Base-by-base conservation (phyloP, 2,797 vertebrate genomes). In the Decapterus maruadsi region DNA sequence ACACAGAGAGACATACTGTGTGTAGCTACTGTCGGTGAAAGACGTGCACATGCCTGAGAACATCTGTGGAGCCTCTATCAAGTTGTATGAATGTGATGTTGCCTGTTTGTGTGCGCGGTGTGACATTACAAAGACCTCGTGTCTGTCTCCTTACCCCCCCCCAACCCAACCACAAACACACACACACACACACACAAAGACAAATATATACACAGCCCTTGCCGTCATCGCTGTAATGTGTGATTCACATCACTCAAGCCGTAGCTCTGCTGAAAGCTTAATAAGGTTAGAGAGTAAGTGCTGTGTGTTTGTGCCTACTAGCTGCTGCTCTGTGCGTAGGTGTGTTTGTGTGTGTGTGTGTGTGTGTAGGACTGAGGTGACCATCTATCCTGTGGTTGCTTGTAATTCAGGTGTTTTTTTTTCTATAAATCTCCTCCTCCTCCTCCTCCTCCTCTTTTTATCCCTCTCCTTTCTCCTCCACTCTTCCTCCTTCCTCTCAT, bases 251-350 rank as follows among this genome's bases (percentile, higher is more conserved):
- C 86, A 73, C 71, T 89, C 67, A 42, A 83, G 71, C 82, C 75
- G 80, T 42, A 14, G 71, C 80, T 91, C 65, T 69, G 76, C 80
- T 89, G 83, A 91, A 85, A 88, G 88, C 90, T 89, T 93, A 94
- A 93, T 93, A 94, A 89, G 93, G 91, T 92, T 91, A 87, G 63
- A 81, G 74, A 81, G 78, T 81, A 93, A 94, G 91, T 93, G 91
- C 84, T 85, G 74, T 86, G 78, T 85, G 89, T 81, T 75, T 81
- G 69, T 84, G 77, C 70, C 69, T 80, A 60, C 57, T 63, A 51
- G 67, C 70, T 75, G 57, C 60, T 79, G 31, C 58, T 65, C 58
- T 65, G 50, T 78, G 85, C 3, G 73, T 85, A 60, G 68, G 83
- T 86, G 81, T 87, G 71, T 65, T 69, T 77, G 59, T 85, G 78